Evolutionary conservation across 2,797 vertebrate species (phyloP).

Genomic region (Zalophus californianus): DNA sequence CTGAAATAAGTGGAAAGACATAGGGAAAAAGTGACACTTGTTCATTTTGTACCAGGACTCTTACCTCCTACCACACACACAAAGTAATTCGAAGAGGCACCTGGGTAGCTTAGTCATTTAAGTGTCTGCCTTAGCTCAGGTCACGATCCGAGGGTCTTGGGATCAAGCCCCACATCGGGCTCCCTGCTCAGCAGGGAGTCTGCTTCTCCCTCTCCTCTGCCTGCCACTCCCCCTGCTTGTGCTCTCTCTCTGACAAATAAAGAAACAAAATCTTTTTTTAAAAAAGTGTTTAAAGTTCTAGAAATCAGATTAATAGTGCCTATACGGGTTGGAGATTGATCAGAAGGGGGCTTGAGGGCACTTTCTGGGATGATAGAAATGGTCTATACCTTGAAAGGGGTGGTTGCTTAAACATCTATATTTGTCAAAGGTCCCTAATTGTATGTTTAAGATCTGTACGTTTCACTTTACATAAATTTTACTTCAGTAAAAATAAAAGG

Average conservation of each 20-base stretch:
- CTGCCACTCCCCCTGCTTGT: neutral
- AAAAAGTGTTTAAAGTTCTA: too few relatives aligned
- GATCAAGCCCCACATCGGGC: fast-evolving
- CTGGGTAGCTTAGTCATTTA: too few relatives aligned
- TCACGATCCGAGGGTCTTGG: too few relatives aligned
- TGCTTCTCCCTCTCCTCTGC: neutral
- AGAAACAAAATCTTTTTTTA: neutral
- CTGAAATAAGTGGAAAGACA: neutral
- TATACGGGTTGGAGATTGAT: neutral
- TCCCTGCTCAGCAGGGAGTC: neutral
- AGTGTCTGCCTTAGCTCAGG: too few relatives aligned
- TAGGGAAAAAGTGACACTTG: neutral
- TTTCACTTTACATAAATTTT: neutral
- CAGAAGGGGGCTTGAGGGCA: neutral
- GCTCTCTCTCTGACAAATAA: too few relatives aligned
- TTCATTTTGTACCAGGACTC: neutral
- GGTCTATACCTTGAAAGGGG: neutral
- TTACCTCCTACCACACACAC: neutral
- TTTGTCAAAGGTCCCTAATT: neutral
- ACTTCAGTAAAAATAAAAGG: neutral
- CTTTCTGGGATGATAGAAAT: neutral
- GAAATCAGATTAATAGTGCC: neutral
- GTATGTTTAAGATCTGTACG: neutral
- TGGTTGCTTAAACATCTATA: neutral
- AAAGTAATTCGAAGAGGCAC: neutral